A percentile compares a stretch with the other conserved stretches of the same genome.
Conservation (phyloP, 2,113 vertebrate species). For the Neolamprologus sp. region DNA sequence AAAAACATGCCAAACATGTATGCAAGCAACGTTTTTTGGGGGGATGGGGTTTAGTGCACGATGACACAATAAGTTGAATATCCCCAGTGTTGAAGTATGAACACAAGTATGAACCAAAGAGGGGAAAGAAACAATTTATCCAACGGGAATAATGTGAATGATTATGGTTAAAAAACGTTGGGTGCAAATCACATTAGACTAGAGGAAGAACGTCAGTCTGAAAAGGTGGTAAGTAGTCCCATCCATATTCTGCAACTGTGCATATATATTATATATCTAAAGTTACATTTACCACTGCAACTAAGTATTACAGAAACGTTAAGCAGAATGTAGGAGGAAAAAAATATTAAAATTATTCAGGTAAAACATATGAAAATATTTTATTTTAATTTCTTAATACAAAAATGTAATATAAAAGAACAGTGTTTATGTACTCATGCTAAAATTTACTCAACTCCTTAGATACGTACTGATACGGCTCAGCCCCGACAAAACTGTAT, state of each 20-base stretch:
- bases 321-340: neutral
- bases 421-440: neutral
- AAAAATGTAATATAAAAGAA: neutral
- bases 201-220: neutral
- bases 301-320: neutral
- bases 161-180: neutral
- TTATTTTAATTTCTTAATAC: neutral
- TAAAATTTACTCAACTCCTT: neutral
- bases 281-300: neutral
- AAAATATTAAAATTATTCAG: neutral
- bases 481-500: neutral
- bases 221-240: neutral
- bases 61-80: constrained; percentile 23
- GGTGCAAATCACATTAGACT: neutral
- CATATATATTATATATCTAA: neutral
- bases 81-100: neutral
- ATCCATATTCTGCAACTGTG: neutral
- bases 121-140: neutral
- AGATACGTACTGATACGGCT: neutral
- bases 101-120: neutral
- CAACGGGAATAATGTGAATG: neutral
- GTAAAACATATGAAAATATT: neutral
- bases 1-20: constrained; percentile 43
- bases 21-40: constrained; percentile 38
- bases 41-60: neutral